Conservation (phyloP, 2,888 invertebrate species). For the Drepanosiphum platanoidis region DNA sequence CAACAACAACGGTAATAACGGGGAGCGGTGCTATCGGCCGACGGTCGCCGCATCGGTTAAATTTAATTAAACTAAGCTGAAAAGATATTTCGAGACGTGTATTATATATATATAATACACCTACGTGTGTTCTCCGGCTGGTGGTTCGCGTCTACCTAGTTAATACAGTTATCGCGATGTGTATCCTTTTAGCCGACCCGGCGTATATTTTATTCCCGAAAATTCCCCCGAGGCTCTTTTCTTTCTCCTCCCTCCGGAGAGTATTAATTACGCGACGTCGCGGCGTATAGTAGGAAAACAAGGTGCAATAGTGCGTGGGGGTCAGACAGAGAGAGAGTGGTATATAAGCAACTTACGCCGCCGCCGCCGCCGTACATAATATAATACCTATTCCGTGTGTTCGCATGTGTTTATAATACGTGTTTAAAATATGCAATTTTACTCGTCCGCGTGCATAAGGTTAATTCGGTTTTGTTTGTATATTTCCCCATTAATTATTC, state of each 20-base stretch:
- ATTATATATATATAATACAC: too few relatives aligned
- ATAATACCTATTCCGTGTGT: constrained; percentile 20
- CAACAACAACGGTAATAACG: background rate
- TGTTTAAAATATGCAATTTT: constrained; percentile 46
- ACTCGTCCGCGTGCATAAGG: background rate
- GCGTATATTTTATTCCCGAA: background rate
- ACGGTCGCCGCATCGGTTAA: constrained; percentile 4
- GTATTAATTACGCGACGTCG: constrained; percentile 41
- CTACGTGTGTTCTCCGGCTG: background rate
- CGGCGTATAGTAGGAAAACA: background rate
- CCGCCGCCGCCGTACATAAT: too few relatives aligned
- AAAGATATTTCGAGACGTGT: constrained; percentile 8
- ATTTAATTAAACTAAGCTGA: constrained; percentile 29
- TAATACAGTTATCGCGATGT: constrained; percentile 42
- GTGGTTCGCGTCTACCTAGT: background rate
- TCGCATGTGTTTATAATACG: constrained; percentile 29
- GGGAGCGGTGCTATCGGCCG: background rate
- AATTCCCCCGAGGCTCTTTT: constrained; percentile 36
- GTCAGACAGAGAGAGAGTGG: background rate
- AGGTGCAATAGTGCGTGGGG: background rate
- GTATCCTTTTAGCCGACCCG: constrained; percentile 3
- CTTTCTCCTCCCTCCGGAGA: constrained; percentile 3
- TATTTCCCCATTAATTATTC: background rate
- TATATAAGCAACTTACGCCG: background rate
- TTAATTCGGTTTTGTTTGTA: constrained; percentile 21